Evolutionary conservation across 2,797 vertebrate species (phyloP), one percentile per base, ranked within the genome.

Genomic region (Sus cebifrons): DNA sequence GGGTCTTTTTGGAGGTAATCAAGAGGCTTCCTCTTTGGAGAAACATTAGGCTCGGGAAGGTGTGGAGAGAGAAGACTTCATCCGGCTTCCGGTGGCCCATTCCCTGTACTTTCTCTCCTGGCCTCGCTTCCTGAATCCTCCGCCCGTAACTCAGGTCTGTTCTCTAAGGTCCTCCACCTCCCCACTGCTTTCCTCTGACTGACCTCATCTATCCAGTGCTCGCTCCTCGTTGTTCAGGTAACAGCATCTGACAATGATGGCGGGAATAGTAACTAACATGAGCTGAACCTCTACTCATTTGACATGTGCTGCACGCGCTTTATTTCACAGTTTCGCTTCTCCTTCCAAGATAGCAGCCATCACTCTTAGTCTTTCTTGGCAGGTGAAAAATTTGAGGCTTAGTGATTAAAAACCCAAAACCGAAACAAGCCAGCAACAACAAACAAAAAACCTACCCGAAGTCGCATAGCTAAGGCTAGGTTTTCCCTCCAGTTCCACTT

Each of bases 241-340:
- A 49, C 12, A 85, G 40, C 36, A n/a, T 29, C 83, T 32, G 73
- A 36, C 49, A 74, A 58, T n/a, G 65, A 65, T 60, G 11, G 2
- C 84, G 10, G 60, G 32, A 27, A 44, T 16, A 83, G 40, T 56
- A 85, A 77, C n/a, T 58, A 81, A 49, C 6, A 44, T 14, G 2
- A 60, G 73, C 23, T 18, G 1, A 82, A 29, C 4, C 49, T 86
- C 14, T 70, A 18, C 14, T 64, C 79, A 11, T 27, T 75, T 91
- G 60, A 44, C 4, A 25, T 52, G 18, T 52, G 18, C 36, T 82
- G 21, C 10, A 85, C 74, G 12, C 2, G 78, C 10, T 56, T 86
- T 65, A 82, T 67, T 86, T 92, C 12, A 62, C 32, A 25, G 58
- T 88, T 74, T 56, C 11, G 81, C 89, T 92, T 92, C 62, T 56